Evolutionary conservation across 1,140 invertebrate species (phyloP), one percentile per base, ranked within the genome.

Genomic region (Pristionchus pacificus): DNA sequence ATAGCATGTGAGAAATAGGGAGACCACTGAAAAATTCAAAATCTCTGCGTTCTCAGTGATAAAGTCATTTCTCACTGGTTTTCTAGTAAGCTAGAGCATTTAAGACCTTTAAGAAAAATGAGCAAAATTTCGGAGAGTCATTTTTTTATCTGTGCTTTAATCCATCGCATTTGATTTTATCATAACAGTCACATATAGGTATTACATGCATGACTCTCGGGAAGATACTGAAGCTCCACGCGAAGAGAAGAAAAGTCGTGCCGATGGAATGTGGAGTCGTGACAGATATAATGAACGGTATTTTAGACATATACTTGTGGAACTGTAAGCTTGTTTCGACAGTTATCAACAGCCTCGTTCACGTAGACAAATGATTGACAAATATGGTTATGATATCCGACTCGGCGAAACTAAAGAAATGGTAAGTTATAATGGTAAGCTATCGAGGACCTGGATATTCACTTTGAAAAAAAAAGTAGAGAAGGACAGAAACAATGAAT

Each of bases 191-290:
- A 19, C n/a, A 55, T 33, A 55, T 15, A 13, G 24, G 10, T 68
- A 60, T 28, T 68, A 68, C 65, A 68, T 68, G 65, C 65, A 68
- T 30, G 65, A 68, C 28, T 68, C 65, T 10, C 19, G 65, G 33
- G 65, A 55, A n/a, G 65, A 66, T 33, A 24, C 55, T 24, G 65
- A 64, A 19, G 65, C 13, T 0, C 55, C 49, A 10, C 27, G 24
- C 0, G 65, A 68, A 19, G n/a, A 13, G 24, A 55, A 61, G 29
- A 61, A 60, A 28, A 60, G 38, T 28, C 38, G 65, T 13, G 65
- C 65, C 28, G 65, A 68, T 64, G 65, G 65, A 15, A 13, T 32
- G 19, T 68, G 65, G 65, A 15, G 13, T n/a, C 65, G 61, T 28
- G 65, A 68, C 49, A 13, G 65, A 27, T 62, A 15, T 27, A 19